Evolutionary conservation across 1,140 invertebrate genomes (phyloP).

Genomic region (Adoxophyes honmai): DNA sequence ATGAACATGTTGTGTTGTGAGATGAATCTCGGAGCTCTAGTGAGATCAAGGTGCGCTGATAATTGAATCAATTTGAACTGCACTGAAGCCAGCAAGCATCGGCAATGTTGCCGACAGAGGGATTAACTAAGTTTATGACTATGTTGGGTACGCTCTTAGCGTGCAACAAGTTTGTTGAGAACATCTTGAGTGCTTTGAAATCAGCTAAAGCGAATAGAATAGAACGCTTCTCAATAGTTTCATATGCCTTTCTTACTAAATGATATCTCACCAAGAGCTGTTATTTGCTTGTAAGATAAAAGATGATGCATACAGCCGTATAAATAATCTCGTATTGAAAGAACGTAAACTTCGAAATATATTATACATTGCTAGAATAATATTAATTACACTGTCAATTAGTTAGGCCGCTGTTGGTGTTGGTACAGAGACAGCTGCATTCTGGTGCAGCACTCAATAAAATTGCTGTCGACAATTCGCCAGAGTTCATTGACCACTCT

Average conservation of each 20-base stretch:
- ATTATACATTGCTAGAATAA: too few relatives aligned
- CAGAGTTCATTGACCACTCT: slow-evolving; percentile 49
- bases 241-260: slow-evolving; percentile 20
- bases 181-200: slow-evolving; percentile 71
- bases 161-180: slow-evolving; percentile 70
- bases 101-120: slow-evolving; percentile 56
- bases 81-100: slow-evolving; percentile 48
- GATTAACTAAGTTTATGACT: slow-evolving; percentile 72
- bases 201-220: slow-evolving; percentile 60
- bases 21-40: slow-evolving; percentile 55
- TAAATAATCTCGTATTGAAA: too few relatives aligned
- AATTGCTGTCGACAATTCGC: slow-evolving; percentile 54
- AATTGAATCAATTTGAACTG: slow-evolving; percentile 70
- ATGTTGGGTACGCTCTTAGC: slow-evolving; percentile 61
- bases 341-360: too few relatives aligned
- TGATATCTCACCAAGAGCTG: background rate
- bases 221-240: slow-evolving; percentile 30
- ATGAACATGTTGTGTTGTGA: slow-evolving; percentile 42
- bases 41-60: slow-evolving; percentile 66
- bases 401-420: slow-evolving; percentile 41
- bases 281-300: too few relatives aligned
- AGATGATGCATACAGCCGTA: too few relatives aligned
- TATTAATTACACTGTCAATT: slow-evolving; percentile 32
- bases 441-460: slow-evolving; percentile 25
- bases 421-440: slow-evolving; percentile 43